A percentile compares a stretch with the other conserved stretches of the same genome.
phyloP scores from a whole-genome alignment of 2,113 vertebrate species.

The Tor tambroides region DNA sequence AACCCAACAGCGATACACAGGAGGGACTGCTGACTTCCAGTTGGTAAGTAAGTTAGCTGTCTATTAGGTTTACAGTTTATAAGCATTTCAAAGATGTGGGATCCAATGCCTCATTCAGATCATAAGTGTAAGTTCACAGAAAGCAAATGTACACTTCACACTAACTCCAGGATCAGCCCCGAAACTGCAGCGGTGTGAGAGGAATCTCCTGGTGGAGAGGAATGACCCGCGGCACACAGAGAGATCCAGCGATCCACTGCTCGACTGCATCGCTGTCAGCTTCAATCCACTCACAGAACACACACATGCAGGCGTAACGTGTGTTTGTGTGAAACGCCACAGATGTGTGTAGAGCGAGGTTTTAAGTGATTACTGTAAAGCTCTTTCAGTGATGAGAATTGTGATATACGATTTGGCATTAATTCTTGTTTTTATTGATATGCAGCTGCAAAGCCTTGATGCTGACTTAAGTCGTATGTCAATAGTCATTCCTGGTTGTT shows the following conservation, averaged over 20 bases:
- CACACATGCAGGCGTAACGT: conserved; percentile 23
- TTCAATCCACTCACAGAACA: conserved; percentile 62
- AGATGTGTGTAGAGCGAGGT: conserved; percentile 16
- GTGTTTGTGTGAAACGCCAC: neutral
- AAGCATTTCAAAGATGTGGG: neutral
- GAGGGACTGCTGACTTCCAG: too few relatives aligned
- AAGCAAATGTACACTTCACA: neutral
- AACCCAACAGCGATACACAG: neutral
- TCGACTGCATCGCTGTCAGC: conserved; percentile 62
- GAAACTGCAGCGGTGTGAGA: conserved; percentile 60
- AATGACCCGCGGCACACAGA: conserved; percentile 65
- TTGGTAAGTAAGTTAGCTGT: too few relatives aligned
- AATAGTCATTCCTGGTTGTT: conserved; percentile 40
- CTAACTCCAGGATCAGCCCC: conserved; percentile 29
- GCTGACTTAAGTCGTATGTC: conserved; percentile 41
- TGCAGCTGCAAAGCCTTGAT: conserved; percentile 40
- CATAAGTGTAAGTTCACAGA: conserved; percentile 21
- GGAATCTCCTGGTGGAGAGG: conserved; percentile 60
- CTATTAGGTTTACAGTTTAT: neutral
- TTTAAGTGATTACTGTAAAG: conserved; percentile 54
- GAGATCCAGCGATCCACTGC: conserved; percentile 67
- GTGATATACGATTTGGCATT: conserved; percentile 43
- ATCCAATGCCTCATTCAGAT: neutral
- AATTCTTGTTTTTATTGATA: conserved; percentile 51
- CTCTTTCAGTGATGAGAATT: conserved; percentile 53